Conservation (phyloP, 1,140 invertebrate genomes). For the honey bee (Apis mellifera) region DNA sequence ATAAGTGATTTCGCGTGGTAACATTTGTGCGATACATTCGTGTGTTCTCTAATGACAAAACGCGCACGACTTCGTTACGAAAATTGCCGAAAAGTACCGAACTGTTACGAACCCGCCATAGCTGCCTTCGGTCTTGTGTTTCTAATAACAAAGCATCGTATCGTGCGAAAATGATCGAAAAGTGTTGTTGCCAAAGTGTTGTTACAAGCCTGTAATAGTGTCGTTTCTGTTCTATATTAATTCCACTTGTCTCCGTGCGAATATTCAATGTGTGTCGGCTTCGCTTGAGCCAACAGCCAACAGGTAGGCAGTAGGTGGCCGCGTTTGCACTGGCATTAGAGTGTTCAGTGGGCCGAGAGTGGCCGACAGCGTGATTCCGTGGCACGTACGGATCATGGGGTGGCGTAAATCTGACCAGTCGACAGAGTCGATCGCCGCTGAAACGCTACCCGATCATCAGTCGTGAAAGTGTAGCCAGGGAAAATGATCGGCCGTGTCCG, state of each 20-base stretch:
- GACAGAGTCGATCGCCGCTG: conserved; percentile 60
- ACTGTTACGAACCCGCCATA: no score
- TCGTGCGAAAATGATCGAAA: no score
- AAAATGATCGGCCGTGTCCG: conserved; percentile 66
- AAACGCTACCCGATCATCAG: conserved; percentile 74
- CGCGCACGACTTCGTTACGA: no score
- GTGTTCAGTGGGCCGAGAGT: conserved; percentile 18
- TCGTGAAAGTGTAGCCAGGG: conserved; percentile 74
- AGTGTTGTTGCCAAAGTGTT: no score
- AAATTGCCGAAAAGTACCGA: no score
- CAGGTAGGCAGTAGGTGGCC: conserved; percentile 40
- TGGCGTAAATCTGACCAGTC: conserved; percentile 68
- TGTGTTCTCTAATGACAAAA: no score
- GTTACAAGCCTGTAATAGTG: no score
- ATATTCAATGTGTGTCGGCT: conserved; percentile 22
- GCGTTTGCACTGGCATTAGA: conserved; percentile 47
- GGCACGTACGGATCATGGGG: conserved; percentile 14
- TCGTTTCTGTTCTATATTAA: conserved; percentile 3
- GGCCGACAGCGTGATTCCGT: not conserved
- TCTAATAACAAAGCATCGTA: no score
- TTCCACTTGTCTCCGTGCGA: conserved; percentile 52
- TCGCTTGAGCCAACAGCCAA: conserved; percentile 13
- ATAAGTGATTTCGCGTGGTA: no score
- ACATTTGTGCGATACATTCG: no score
- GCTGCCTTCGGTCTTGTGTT: no score